A percentile compares a stretch with the other conserved stretches of the same genome.
These are phyloP conservation scores for Gari tellinella DNA, from an alignment of 2,888 invertebrate species.

Conservation along the genomic window DNA sequence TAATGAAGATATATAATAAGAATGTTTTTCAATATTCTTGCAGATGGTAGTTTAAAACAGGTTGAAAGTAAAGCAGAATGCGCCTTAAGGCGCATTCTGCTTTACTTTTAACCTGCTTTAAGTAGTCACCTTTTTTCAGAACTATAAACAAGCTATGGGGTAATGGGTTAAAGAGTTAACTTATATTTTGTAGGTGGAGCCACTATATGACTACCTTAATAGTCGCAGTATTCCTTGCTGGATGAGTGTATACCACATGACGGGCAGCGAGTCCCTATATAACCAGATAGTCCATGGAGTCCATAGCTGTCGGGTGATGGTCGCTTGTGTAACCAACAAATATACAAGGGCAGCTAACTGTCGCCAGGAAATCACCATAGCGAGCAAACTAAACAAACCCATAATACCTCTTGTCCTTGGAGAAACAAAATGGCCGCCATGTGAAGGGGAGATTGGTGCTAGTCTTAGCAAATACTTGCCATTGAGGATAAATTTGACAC, in stretches of 20 bases:
- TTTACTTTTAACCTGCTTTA: too few relatives aligned
- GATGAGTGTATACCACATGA: slow-evolving; percentile 82
- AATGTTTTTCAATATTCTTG: too few relatives aligned
- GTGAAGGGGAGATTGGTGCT: slow-evolving; percentile 31
- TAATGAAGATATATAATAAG: too few relatives aligned
- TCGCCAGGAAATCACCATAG: slow-evolving; percentile 44
- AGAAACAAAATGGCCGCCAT: slow-evolving; percentile 38
- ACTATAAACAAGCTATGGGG: too few relatives aligned
- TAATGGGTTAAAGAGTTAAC: too few relatives aligned
- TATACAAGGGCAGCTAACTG: slow-evolving; percentile 37
- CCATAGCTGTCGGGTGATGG: slow-evolving; percentile 67
- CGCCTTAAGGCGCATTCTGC: too few relatives aligned
- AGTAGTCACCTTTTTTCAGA: too few relatives aligned
- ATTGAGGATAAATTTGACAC: neutral
- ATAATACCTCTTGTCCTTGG: slow-evolving; percentile 43
- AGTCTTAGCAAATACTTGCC: slow-evolving; percentile 5
- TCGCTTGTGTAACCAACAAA: slow-evolving; percentile 55
- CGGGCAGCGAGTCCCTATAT: slow-evolving; percentile 81
- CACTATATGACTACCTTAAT: slow-evolving; percentile 72
- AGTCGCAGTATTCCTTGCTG: slow-evolving; percentile 74
- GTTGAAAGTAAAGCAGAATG: too few relatives aligned
- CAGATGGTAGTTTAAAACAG: too few relatives aligned
- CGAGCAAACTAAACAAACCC: slow-evolving; percentile 38
- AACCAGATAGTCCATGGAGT: slow-evolving; percentile 79
- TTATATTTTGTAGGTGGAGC: slow-evolving; percentile 53